Evolutionary conservation across 2,888 invertebrate genomes (phyloP).

Genomic region (Mythimna impura): DNA sequence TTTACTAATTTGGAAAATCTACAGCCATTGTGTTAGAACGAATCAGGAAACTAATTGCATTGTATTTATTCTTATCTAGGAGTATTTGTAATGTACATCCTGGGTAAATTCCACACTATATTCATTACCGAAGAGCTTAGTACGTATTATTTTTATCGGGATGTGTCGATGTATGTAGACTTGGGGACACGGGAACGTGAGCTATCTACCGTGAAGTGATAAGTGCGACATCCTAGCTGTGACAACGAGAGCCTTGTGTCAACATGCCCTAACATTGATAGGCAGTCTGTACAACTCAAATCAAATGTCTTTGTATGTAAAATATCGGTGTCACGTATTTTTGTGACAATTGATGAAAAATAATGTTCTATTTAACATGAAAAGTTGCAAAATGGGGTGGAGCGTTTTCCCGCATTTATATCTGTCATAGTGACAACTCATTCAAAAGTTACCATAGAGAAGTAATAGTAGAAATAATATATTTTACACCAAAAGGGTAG

Average conservation of each 20-base stretch:
- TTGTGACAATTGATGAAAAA: conserved; percentile 2
- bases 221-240: conserved; percentile 73
- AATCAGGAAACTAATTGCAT: conserved; percentile 62
- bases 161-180: conserved; percentile 55
- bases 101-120: conserved; percentile 66
- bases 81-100: conserved; percentile 56
- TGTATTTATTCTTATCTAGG: conserved; percentile 60
- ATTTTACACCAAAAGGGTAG: conserved; percentile 3
- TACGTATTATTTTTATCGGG: conserved; percentile 66
- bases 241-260: conserved; percentile 74
- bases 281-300: conserved; percentile 41
- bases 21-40: conserved; percentile 64
- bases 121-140: conserved; percentile 45
- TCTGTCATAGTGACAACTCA: background rate
- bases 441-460: background rate
- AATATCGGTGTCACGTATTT: background rate
- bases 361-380: background rate
- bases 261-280: conserved; percentile 66
- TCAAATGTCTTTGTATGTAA: background rate
- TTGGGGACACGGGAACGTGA: conserved; percentile 66
- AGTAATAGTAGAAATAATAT: background rate
- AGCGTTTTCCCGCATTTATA: background rate
- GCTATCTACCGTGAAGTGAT: conserved; percentile 74
- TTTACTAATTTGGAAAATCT: conserved; percentile 68
- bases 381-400: background rate